These are phyloP conservation scores for Hycleus cichorii DNA, from an alignment of 1,140 invertebrate species.

Conservation along the genomic window DNA sequence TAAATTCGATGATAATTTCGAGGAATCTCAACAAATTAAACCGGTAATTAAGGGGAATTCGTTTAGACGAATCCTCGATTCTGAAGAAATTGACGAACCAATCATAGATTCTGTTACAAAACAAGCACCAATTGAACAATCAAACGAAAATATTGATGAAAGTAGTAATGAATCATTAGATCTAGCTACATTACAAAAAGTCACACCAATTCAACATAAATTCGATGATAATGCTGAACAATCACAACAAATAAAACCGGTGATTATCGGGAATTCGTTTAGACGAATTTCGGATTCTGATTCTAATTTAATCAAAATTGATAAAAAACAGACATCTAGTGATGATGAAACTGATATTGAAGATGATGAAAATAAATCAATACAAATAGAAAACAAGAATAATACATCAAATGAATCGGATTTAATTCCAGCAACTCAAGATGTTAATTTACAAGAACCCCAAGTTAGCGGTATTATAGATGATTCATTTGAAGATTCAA, in stretches of 20 bases:
- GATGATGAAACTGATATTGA: slow-evolving; percentile 22
- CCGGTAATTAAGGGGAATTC: too few species aligned
- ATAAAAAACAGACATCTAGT: slow-evolving; percentile 1
- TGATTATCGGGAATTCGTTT: background rate
- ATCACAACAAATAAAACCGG: slow-evolving; percentile 1
- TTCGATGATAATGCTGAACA: background rate
- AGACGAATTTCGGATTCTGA: too few species aligned
- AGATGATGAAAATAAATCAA: slow-evolving; percentile 4
- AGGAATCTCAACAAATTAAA: background rate
- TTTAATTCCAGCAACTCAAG: background rate
- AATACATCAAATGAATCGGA: slow-evolving; percentile 9
- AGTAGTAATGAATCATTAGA: background rate
- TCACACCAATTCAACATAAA: background rate
- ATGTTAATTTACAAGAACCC: background rate
- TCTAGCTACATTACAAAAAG: background rate
- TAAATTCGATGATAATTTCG: background rate
- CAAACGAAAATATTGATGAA: background rate
- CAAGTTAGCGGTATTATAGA: background rate
- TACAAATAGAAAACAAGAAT: background rate
- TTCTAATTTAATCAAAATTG: background rate
- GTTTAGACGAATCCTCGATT: too few species aligned
- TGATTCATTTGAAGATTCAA: background rate
- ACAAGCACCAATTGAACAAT: background rate
- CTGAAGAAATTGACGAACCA: too few species aligned
- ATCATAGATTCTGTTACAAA: too few species aligned